Base-by-base conservation (phyloP, 2,888 invertebrate species). In the Drosophila diplacantha region DNA sequence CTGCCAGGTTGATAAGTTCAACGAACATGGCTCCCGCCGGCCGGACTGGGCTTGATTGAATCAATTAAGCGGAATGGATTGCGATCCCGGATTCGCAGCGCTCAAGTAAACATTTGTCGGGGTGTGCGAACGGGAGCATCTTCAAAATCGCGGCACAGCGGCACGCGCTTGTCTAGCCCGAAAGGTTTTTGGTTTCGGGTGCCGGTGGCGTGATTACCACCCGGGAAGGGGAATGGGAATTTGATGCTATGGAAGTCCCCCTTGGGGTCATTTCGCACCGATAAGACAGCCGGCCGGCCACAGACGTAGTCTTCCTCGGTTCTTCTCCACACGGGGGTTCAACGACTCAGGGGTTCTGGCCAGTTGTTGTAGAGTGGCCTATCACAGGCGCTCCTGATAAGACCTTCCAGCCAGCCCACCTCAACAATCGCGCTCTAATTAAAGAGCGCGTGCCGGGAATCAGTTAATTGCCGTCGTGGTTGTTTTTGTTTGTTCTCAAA, bases 21-120 rank as follows among this genome's bases (percentile, higher is more conserved):
- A 55, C 51, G 72, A 39, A 64, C 55, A 58, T 41, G 56, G 41
- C 41, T 57, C 58, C 41, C 57, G 26, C 11, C 29, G 32, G 51
- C 35, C 61, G 41, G 41, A 18, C 31, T 43, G 51, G 38, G 69
- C 59, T 69, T 77, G 72, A 77, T 78, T 81, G 69, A 77, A 64
- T 78, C 71, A 83, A 81, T 83, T 71, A 77, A 73, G 52, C 53
- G 57, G 55, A 70, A 75, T 70, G 69, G 63, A 70, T 63, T 76
- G 62, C 73, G 81, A 83, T 70, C 78, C 83, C 78, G 78, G 78
- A 78, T 74, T 81, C 73, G 68, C 44, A 31, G 56, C 51, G 56
- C 32, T 34, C 32, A 32, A 31, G 54, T 26, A 58, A 37, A 52
- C 39, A 52, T 7, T 56, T 22, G 59, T 24, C 39, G 38, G 49